A percentile compares a stretch with the other conserved stretches of the same genome.
These are phyloP conservation scores for Ispidina picta DNA, from an alignment of 2,797 vertebrate genomes.

Conservation along the genomic window DNA sequence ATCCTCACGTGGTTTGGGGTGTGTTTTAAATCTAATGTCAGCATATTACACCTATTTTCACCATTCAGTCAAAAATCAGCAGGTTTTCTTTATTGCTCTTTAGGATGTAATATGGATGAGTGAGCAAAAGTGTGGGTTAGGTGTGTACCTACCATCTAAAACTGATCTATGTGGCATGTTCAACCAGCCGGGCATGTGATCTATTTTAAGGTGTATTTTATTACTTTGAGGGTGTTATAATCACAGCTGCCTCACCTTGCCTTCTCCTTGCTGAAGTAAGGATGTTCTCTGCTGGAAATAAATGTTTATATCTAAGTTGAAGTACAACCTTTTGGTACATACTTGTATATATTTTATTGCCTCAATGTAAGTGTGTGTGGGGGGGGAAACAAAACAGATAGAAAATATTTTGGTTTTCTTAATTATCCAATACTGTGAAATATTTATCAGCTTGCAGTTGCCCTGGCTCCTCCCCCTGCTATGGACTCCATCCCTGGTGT, in stretches of 20 bases:
- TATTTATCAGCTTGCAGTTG: background rate
- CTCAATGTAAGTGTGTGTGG: background rate
- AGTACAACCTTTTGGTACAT: background rate
- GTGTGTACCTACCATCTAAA: background rate
- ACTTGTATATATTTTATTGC: constrained; percentile 41
- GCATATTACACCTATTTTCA: background rate
- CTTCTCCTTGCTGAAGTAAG: background rate
- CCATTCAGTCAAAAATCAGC: background rate
- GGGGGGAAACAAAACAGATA: background rate
- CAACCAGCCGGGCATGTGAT: background rate
- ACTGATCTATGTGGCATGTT: background rate
- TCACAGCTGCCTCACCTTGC: background rate
- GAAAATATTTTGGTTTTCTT: constrained; percentile 52
- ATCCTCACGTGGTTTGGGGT: background rate
- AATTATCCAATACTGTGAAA: constrained; percentile 29
- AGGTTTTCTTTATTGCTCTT: background rate
- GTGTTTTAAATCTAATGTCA: background rate
- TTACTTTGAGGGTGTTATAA: background rate
- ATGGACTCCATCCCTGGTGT: constrained; percentile 7
- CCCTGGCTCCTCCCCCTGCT: constrained; percentile 22
- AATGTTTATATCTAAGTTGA: constrained; percentile 1
- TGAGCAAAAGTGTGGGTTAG: background rate
- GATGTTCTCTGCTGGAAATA: constrained; percentile 13
- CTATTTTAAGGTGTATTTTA: background rate
- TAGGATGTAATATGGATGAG: background rate